These are phyloP conservation scores for Acipenser ruthenus DNA, from an alignment of 2,797 vertebrate species.

Conservation along the genomic window DNA sequence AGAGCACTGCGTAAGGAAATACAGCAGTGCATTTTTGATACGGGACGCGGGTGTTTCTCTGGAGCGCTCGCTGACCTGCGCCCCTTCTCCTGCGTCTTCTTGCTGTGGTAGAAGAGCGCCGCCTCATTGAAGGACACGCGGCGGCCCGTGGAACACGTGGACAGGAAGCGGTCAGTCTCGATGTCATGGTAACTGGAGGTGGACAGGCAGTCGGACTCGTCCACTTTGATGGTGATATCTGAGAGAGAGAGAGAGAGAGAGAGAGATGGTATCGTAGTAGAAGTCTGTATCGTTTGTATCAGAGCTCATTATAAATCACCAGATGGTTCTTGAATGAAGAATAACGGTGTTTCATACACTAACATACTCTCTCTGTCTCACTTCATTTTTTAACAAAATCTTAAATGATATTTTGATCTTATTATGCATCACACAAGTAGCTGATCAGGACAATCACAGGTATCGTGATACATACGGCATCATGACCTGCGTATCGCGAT, in stretches of 20 bases:
- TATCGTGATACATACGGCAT: too few species aligned
- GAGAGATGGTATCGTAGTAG: too few species aligned
- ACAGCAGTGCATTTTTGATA: neutral
- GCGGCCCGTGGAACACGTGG: slow-evolving; percentile 76
- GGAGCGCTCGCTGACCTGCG: slow-evolving; percentile 65
- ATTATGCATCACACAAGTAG: too few species aligned
- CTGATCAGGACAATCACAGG: too few species aligned
- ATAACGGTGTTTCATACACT: too few species aligned
- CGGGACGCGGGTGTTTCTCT: neutral
- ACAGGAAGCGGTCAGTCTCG: slow-evolving; percentile 87
- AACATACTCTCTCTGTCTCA: too few species aligned
- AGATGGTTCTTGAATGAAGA: too few species aligned
- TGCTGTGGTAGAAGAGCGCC: slow-evolving; percentile 82
- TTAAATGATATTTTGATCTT: too few species aligned
- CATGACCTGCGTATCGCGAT: too few species aligned
- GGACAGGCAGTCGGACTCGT: slow-evolving; percentile 80
- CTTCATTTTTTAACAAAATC: too few species aligned
- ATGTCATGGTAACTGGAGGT: slow-evolving; percentile 73
- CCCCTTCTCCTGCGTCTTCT: slow-evolving; percentile 86
- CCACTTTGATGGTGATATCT: slow-evolving; percentile 85
- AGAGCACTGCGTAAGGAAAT: neutral
- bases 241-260: slow-evolving; percentile 9
- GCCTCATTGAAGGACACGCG: slow-evolving; percentile 96
- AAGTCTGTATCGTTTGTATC: too few species aligned
- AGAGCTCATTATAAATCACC: too few species aligned